Conservation (phyloP, 2,113 vertebrate genomes). For the Indri indri region DNA sequence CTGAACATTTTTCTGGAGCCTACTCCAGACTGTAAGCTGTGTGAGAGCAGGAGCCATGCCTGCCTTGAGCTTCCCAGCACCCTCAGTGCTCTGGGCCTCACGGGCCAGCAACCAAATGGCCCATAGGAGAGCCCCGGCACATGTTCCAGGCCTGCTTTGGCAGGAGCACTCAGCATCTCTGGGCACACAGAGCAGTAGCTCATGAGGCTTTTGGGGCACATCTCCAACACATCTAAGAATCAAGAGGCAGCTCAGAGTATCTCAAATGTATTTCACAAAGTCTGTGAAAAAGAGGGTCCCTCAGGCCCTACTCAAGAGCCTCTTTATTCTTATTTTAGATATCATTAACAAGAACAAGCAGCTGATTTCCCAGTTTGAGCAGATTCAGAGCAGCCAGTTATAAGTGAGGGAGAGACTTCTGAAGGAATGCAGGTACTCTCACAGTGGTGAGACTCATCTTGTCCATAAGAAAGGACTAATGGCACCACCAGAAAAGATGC, state of each 20-base stretch:
- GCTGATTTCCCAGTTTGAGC: not conserved
- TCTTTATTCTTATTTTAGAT: not conserved
- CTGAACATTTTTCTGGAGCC: not conserved
- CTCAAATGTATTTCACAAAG: not conserved
- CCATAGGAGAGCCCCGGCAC: rapidly evolving
- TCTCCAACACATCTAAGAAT: not conserved
- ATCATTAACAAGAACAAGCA: not conserved
- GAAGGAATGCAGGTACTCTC: not conserved
- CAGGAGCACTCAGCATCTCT: not conserved
- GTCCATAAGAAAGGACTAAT: not conserved
- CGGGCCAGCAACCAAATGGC: not conserved
- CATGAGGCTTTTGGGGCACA: not conserved
- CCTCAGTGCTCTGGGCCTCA: not conserved
- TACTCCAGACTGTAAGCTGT: not conserved
- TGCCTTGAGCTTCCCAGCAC: not conserved
- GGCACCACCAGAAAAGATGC: not conserved
- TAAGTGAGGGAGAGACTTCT: not conserved
- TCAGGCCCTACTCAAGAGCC: not conserved
- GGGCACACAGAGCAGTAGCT: not conserved
- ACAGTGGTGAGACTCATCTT: not conserved
- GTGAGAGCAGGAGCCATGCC: not conserved
- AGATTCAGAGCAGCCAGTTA: not conserved
- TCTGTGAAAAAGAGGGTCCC: not conserved
- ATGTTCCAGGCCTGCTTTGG: not conserved
- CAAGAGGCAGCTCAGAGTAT: not conserved